Evolutionary conservation across 2,888 invertebrate genomes (phyloP), one percentile per base, ranked within the genome.

Genomic region (Acanthosoma haemorrhoidale): DNA sequence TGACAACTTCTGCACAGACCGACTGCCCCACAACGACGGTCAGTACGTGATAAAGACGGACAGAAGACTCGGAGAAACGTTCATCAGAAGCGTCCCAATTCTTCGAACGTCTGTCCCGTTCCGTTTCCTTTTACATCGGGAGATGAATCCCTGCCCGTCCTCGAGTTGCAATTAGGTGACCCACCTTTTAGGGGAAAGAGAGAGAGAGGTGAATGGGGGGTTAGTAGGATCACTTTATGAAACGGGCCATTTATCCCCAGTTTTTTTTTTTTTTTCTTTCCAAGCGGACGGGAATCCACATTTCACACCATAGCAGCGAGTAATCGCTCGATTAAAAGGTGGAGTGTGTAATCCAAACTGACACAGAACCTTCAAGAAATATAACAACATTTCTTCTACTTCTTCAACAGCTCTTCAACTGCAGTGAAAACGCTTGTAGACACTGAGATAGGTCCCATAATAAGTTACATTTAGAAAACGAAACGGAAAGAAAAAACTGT

Each of bases 261-360:
- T 61, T 59, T 61, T 38, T 38, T n/a, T n/a, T n/a, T n/a, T n/a
- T n/a, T n/a, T n/a, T n/a, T n/a, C n/a, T n/a, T n/a, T n/a, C n/a
- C 61, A 18, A 61, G 36, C 16, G 5, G 34, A 34, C 36, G 3
- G 34, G 38, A 61, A 61, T 61, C 61, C 61, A 61, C 61, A 38
- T 61, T 61, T 61, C 61, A 61, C 38, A 38, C 13, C 13, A 11
- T 6, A 11, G 36, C 36, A 6, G 41, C 21, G 13, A 11, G 13
- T 21, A 61, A 61, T 34, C 16, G 51, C 25, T n/a, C 51, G 51
- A n/a, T 51, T 13, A 51, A 51, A 51, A 25, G n/a, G 51, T n/a
- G n/a, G n/a, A n/a, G n/a, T 13, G 25, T 25, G 25, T 6, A 51
- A 51, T 51, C 51, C 8, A 2, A 25, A 25, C 51, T 51, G 51